phyloP scores from a whole-genome alignment of 2,888 invertebrate species.

The Agrotis exclamationis region DNA sequence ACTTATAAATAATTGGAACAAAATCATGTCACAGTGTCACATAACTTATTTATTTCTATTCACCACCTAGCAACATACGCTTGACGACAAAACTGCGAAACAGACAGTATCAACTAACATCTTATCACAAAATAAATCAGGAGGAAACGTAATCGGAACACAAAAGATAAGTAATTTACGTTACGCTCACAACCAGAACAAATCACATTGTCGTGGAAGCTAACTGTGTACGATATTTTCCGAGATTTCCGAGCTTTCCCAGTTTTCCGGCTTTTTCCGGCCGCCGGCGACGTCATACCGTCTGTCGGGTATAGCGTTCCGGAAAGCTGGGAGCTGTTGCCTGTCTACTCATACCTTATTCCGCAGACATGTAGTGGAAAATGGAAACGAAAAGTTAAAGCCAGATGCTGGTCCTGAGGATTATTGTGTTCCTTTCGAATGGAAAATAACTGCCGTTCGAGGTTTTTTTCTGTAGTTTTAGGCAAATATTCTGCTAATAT shows the following conservation, averaged over 20 bases:
- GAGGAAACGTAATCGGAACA: slow-evolving; percentile 19
- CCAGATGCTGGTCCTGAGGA: slow-evolving; percentile 38
- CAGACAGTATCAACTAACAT: slow-evolving; percentile 11
- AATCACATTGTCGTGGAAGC: slow-evolving; percentile 40
- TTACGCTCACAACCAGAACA: slow-evolving; percentile 22
- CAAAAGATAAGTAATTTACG: slow-evolving; percentile 33
- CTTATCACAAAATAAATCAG: slow-evolving; percentile 26
- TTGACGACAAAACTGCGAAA: background rate
- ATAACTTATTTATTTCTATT: background rate
- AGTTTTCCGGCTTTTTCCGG: slow-evolving; percentile 65
- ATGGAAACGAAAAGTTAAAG: slow-evolving; percentile 50
- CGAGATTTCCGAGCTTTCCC: slow-evolving; percentile 59
- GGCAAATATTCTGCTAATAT: background rate
- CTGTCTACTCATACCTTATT: slow-evolving; percentile 33
- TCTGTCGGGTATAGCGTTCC: slow-evolving; percentile 47
- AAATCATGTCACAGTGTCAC: background rate
- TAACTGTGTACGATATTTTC: slow-evolving; percentile 38
- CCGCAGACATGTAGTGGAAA: slow-evolving; percentile 34
- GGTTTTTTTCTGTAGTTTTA: background rate
- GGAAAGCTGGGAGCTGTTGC: slow-evolving; percentile 42
- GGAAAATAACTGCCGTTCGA: background rate
- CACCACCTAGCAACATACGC: background rate
- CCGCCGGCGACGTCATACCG: slow-evolving; percentile 51
- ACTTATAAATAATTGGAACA: background rate
- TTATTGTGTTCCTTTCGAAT: slow-evolving; percentile 19